Conservation (phyloP, 2,888 invertebrate genomes). For the Aromia moschata region DNA sequence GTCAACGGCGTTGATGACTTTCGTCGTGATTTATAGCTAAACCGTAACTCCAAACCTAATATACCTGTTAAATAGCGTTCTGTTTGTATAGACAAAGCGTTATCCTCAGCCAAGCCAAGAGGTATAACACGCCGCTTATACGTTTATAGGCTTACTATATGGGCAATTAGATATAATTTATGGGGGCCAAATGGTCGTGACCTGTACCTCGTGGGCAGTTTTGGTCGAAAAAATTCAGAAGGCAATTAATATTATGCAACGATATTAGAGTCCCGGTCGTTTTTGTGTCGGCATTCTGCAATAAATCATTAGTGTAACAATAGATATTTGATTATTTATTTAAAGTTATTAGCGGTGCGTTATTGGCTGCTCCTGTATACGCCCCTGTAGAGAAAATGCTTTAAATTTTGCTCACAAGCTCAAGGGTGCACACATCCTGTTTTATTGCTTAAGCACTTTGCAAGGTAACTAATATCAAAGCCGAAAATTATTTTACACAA, state of each 20-base stretch:
- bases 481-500: too few species aligned
- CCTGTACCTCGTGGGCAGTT: slow-evolving; percentile 15
- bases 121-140: neutral
- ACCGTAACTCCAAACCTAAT: neutral
- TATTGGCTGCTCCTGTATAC: too few species aligned
- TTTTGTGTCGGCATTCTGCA: too few species aligned
- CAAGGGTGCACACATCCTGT: too few species aligned
- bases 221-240: neutral
- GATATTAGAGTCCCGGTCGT: too few species aligned
- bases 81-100: neutral
- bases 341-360: too few species aligned
- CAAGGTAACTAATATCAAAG: too few species aligned
- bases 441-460: too few species aligned
- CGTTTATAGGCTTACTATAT: slow-evolving; percentile 13
- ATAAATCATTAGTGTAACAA: too few species aligned
- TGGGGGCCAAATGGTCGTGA: slow-evolving; percentile 15
- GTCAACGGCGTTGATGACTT: neutral
- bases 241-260: neutral
- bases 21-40: neutral
- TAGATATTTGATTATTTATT: too few species aligned
- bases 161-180: slow-evolving; percentile 21
- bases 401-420: too few species aligned
- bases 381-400: too few species aligned
- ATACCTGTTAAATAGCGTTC: neutral
- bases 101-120: neutral